Conservation (phyloP, 1,140 invertebrate genomes). For the Mercenaria mercenaria region DNA sequence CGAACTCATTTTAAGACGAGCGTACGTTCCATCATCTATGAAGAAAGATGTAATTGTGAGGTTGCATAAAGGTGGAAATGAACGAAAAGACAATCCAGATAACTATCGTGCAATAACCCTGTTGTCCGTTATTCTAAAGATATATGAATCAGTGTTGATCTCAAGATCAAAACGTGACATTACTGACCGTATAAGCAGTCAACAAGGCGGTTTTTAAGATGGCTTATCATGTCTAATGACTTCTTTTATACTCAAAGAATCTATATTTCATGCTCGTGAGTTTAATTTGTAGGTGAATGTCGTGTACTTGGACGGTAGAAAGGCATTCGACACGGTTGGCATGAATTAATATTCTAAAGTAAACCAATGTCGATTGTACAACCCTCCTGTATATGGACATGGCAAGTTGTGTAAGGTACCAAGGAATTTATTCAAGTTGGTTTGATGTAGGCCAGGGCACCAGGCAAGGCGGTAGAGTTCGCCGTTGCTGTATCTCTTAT, state of each 20-base stretch:
- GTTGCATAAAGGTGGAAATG: too few species aligned
- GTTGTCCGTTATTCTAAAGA: too few species aligned
- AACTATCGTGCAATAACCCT: too few species aligned
- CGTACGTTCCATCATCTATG: too few species aligned
- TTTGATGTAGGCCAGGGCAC: not conserved
- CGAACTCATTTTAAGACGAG: not conserved
- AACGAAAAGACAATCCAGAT: not conserved
- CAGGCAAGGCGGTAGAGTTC: constrained; percentile 3
- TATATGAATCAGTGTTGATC: not conserved
- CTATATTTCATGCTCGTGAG: not conserved
- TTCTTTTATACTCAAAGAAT: not conserved
- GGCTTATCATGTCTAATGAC: constrained; percentile 4
- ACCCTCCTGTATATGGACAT: constrained; percentile 7
- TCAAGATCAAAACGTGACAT: constrained; percentile 7
- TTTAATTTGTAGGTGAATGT: too few species aligned
- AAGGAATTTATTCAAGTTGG: not conserved
- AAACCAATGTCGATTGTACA: too few species aligned
- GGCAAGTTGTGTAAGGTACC: not conserved
- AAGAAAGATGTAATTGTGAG: too few species aligned
- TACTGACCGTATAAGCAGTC: not conserved
- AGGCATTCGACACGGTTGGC: too few species aligned
- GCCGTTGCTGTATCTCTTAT: constrained; percentile 12
- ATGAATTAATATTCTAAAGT: too few species aligned
- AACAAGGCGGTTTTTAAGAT: constrained; percentile 24
- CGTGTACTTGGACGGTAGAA: too few species aligned